Conservation (phyloP, 2,113 vertebrate species). For the Podocnemis expansa region DNA sequence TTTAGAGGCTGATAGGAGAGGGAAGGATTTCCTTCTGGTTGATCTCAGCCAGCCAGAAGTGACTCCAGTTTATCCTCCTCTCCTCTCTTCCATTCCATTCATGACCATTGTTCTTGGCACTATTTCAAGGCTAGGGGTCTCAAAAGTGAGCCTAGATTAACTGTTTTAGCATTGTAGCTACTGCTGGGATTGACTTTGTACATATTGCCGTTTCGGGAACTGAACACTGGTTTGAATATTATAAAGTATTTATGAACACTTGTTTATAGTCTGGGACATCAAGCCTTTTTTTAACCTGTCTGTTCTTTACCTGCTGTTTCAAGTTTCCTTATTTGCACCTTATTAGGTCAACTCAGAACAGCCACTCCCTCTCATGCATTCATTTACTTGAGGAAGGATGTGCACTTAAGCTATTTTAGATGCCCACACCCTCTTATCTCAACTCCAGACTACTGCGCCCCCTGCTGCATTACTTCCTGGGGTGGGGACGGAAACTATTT, state of each 20-base stretch:
- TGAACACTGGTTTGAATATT: background rate
- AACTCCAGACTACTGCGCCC: background rate
- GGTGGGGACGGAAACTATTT: background rate
- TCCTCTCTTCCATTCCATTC: background rate
- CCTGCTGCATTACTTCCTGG: rapidly evolving
- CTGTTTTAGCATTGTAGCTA: background rate
- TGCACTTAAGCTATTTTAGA: background rate
- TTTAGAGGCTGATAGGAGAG: background rate
- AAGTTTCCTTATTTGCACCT: background rate
- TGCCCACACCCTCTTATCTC: background rate
- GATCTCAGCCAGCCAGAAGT: rapidly evolving
- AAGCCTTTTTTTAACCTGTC: background rate
- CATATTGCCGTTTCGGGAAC: background rate
- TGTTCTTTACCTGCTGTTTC: background rate
- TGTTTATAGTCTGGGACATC: background rate
- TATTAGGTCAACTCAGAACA: background rate
- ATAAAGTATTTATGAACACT: background rate
- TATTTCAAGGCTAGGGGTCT: background rate
- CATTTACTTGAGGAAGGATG: background rate
- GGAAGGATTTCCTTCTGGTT: background rate
- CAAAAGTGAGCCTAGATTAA: background rate
- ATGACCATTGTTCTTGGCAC: background rate
- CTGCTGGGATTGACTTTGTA: background rate
- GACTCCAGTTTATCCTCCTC: background rate
- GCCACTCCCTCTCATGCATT: background rate